A percentile compares a stretch with the other conserved stretches of the same genome.
phyloP scores from a whole-genome alignment of 2,888 invertebrate genomes.

The Allygus modestus region DNA sequence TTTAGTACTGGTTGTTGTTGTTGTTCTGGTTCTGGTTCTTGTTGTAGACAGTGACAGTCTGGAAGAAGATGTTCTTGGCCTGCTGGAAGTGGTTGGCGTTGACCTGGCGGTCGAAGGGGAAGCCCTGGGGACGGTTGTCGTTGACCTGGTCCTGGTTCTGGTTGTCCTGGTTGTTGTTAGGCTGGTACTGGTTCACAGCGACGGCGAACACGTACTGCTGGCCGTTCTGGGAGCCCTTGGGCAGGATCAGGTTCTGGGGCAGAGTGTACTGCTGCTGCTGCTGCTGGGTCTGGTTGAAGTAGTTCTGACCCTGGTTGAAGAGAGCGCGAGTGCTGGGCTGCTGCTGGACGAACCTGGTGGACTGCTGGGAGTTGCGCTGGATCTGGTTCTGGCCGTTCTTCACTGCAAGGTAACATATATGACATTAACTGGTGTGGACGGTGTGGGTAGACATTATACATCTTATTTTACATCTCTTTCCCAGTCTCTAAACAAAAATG shows the following conservation, averaged over 20 bases:
- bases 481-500: too few relatives aligned
- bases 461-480: too few relatives aligned
- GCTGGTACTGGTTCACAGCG: conserved; percentile 75
- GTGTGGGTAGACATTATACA: neutral
- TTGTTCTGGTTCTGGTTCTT: conserved; percentile 75
- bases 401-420: conserved; percentile 71
- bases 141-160: conserved; percentile 76
- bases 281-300: conserved; percentile 50
- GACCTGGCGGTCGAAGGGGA: conserved; percentile 84
- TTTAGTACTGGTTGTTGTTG: conserved; percentile 37
- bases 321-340: conserved; percentile 80
- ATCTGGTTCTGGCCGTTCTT: conserved; percentile 82
- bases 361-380: conserved; percentile 82
- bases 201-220: conserved; percentile 76
- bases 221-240: conserved; percentile 67
- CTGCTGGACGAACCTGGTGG: conserved; percentile 81
- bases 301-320: conserved; percentile 28
- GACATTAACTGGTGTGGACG: too few relatives aligned
- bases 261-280: conserved; percentile 67
- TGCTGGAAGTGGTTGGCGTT: conserved; percentile 80
- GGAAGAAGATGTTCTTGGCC: conserved; percentile 80
- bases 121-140: conserved; percentile 83
- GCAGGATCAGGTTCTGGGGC: conserved; percentile 69
- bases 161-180: conserved; percentile 73
- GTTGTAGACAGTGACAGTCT: conserved; percentile 78